Evolutionary conservation across 2,113 vertebrate species (phyloP), one percentile per base, ranked within the genome.

Genomic region (Gorilla gorilla): DNA sequence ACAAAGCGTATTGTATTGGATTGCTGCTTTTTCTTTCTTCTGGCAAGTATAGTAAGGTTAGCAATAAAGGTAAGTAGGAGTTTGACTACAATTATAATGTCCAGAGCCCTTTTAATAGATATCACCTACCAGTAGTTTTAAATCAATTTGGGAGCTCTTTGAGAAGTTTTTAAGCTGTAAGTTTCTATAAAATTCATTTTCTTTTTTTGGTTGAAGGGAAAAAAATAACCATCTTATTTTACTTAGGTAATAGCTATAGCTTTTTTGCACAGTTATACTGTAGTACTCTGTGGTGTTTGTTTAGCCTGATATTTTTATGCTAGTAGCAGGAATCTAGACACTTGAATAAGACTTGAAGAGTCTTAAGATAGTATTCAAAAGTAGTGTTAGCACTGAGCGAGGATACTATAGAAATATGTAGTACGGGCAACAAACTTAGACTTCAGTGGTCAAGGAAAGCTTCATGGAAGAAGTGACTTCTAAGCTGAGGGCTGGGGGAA

Each of bases 101-200:
- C n/a, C 23, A 95, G 30, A 96, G 18, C 66, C 20, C 30, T 55
- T 25, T 94, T 84, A 84, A 87, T 87, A 91, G 9, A 59, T 85
- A 22, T 81, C 38, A 83, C 5, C 8, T 80, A 57, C 14, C 48
- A 87, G 16, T 95, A 48, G 20, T 93, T 86, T 75, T 73, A 97
- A 82, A 52, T 79, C 35, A 85, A 16, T 82, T 82, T 93, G 76
- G 68, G 95, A 92, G 25, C 20, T 81, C 48, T 94, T 91, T 96
- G 18, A 93, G 57, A 94, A 81, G 11, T 82, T 13, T 10, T 89
- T 87, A 96, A 89, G 96, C 86, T 96, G 57, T 35, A 92, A 87
- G 6, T 79, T 61, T 81, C 1, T 59, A 38, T 86, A 64, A 96
- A 87, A 96, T 89, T 96, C 75, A 30, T 23, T 18, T 68, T n/a